phyloP scores from a whole-genome alignment of 2,888 invertebrate species.

The Blera fallax region DNA sequence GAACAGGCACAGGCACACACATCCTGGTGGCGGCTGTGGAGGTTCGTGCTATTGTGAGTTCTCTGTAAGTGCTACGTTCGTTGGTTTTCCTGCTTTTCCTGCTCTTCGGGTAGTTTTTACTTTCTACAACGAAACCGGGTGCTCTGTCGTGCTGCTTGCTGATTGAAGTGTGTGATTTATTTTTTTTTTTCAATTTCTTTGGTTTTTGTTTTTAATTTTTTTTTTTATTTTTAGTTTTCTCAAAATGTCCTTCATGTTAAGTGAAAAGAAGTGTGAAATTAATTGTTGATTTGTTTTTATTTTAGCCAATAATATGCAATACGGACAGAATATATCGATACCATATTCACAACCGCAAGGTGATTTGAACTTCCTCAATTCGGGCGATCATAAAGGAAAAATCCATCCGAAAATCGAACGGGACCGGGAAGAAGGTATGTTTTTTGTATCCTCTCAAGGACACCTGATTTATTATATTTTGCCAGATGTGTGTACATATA shows the following conservation, averaged over 20 bases:
- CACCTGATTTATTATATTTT: constrained; percentile 52
- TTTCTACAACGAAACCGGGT: constrained; percentile 69
- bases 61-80: constrained; percentile 34
- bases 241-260: constrained; percentile 27
- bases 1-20: constrained; percentile 36
- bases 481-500: neutral
- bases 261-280: constrained; percentile 25
- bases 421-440: constrained; percentile 82
- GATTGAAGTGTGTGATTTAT: constrained; percentile 52
- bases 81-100: constrained; percentile 52
- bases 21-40: constrained; percentile 42
- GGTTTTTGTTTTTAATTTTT: constrained; percentile 14
- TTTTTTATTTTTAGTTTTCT: neutral
- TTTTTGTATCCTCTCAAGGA: constrained; percentile 41
- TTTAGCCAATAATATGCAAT: constrained; percentile 82
- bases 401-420: constrained; percentile 82
- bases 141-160: constrained; percentile 28
- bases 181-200: neutral
- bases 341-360: constrained; percentile 82
- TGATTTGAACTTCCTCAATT: constrained; percentile 81
- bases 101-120: constrained; percentile 59
- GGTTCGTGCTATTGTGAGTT: neutral
- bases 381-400: constrained; percentile 82
- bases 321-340: constrained; percentile 82
- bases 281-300: constrained; percentile 70